Conservation (phyloP, 2,888 invertebrate species). For the Cyrtodaria siliqua region DNA sequence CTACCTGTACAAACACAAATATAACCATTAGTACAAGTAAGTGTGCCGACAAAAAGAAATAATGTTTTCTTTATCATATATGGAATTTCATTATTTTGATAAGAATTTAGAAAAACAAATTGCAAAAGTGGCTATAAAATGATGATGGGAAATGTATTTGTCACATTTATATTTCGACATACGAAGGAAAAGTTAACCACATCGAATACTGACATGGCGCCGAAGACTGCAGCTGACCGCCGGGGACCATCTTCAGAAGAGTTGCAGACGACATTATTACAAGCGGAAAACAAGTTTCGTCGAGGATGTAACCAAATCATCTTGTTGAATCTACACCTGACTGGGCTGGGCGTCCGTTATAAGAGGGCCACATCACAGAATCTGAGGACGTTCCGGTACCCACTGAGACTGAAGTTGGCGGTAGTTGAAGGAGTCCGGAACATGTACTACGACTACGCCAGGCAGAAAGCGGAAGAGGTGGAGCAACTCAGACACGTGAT, state of each 20-base stretch:
- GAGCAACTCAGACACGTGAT: constrained; percentile 26
- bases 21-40: no score
- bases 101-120: background rate
- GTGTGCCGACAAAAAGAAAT: no score
- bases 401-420: constrained; percentile 72
- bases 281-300: constrained; percentile 41
- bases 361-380: constrained; percentile 68
- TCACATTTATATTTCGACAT: constrained; percentile 1
- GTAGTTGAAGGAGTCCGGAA: constrained; percentile 68
- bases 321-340: constrained; percentile 69
- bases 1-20: no score
- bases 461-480: constrained; percentile 38
- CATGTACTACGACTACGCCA: constrained; percentile 68
- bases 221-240: background rate
- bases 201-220: constrained; percentile 11
- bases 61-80: no score
- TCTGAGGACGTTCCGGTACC: constrained; percentile 74
- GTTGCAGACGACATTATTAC: constrained; percentile 21
- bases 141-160: background rate
- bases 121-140: constrained; percentile 7
- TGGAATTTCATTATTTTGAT: no score
- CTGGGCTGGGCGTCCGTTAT: constrained; percentile 68
- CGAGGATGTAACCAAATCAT: constrained; percentile 76
- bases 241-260: constrained; percentile 1
- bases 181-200: background rate